Evolutionary conservation across 2,113 vertebrate species (phyloP).

Genomic region (Platysternon megacephalum): DNA sequence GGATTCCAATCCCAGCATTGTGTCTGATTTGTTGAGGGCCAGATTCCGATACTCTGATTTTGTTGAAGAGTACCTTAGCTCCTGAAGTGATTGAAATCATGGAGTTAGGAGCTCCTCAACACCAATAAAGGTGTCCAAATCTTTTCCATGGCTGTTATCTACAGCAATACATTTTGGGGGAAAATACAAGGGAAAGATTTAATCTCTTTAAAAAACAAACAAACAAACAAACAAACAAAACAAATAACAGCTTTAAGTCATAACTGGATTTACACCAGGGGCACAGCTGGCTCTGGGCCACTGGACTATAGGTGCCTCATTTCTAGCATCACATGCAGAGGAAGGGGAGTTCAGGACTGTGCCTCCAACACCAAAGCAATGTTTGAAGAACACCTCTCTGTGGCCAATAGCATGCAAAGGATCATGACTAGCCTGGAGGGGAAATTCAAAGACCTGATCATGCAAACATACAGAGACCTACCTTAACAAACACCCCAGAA

Average conservation of each 20-base stretch:
- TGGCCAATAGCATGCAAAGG: neutral
- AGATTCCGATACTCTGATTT: neutral
- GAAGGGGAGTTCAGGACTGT: neutral
- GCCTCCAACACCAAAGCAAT: neutral
- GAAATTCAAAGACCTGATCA: neutral
- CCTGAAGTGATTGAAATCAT: neutral
- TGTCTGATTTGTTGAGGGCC: neutral
- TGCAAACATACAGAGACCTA: neutral
- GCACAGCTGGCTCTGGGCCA: neutral
- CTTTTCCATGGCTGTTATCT: neutral
- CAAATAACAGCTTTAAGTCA: neutral
- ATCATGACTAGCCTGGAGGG: neutral
- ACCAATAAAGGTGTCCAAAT: neutral
- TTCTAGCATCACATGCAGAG: neutral
- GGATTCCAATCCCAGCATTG: neutral
- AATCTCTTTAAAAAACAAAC: neutral
- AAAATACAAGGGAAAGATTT: neutral
- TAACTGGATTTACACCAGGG: neutral
- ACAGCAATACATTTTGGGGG: neutral
- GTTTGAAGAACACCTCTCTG: neutral
- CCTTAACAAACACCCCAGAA: neutral
- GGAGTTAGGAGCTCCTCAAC: neutral
- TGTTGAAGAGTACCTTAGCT: neutral
- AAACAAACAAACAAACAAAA: too few relatives aligned
- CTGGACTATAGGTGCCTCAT: neutral